Percentiles rank a stretch among this genome's conserved stretches.
Conservation (phyloP, 1,140 invertebrate genomes). For the Eulimnadia texana region DNA sequence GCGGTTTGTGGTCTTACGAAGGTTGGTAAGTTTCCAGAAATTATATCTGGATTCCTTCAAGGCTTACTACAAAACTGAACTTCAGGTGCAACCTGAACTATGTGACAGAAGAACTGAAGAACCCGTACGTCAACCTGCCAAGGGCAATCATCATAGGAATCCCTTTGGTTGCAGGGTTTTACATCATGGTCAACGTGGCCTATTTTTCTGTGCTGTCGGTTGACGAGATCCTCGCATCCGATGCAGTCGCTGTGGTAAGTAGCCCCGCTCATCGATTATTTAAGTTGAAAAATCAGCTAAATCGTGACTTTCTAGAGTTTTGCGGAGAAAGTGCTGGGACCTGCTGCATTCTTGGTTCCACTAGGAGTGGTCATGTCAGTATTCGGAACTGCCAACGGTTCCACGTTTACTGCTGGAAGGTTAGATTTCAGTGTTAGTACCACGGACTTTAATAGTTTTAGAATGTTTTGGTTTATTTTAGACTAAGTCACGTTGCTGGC, state of each 20-base stretch:
- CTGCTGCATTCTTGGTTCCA: conserved; percentile 45
- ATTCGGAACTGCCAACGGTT: conserved; percentile 56
- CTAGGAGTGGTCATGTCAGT: conserved; percentile 55
- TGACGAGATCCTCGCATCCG: conserved; percentile 57
- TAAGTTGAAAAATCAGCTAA: background rate
- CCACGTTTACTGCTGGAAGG: conserved; percentile 57
- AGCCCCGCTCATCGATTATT: background rate
- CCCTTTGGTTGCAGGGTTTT: conserved; percentile 68
- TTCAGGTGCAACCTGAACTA: conserved; percentile 14
- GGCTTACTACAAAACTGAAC: background rate
- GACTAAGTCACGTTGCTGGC: conserved; percentile 39
- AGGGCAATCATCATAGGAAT: conserved; percentile 81
- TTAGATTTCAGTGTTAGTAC: conserved; percentile 21
- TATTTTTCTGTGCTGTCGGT: conserved; percentile 76
- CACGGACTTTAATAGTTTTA: background rate
- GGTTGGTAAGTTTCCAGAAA: conserved; percentile 50
- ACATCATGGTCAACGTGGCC: conserved; percentile 80
- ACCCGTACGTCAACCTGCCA: conserved; percentile 42
- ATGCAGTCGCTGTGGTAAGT: conserved; percentile 73
- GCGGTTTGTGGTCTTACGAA: conserved; percentile 95
- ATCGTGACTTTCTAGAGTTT: conserved; percentile 31
- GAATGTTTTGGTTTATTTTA: conserved; percentile 10
- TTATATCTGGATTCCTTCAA: background rate
- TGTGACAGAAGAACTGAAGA: conserved; percentile 21
- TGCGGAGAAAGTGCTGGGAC: conserved; percentile 43